phyloP scores from a whole-genome alignment of 1,140 invertebrate genomes.

The Maniola jurtina region DNA sequence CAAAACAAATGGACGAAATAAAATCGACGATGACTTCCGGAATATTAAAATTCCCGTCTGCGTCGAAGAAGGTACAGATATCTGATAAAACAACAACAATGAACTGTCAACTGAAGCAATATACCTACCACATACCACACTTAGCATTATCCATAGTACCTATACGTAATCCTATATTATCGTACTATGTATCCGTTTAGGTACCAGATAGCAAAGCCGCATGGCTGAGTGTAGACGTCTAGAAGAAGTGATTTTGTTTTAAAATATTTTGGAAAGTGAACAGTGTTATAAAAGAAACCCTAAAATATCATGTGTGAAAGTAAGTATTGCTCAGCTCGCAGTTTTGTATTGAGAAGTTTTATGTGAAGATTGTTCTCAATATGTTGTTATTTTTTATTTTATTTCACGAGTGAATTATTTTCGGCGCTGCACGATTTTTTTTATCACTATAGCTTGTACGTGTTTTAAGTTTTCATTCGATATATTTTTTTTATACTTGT shows the following conservation, averaged over 20 bases:
- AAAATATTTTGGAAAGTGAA: background rate
- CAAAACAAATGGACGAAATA: no score
- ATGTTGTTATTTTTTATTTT: background rate
- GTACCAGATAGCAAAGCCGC: background rate
- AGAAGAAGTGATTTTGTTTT: background rate
- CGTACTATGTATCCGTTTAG: background rate
- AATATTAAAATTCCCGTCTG: background rate
- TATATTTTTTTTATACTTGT: no score
- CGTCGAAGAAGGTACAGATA: background rate
- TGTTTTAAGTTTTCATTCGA: no score
- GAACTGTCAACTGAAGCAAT: no score
- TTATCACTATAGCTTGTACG: no score
- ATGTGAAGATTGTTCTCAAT: background rate
- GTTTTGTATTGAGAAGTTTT: background rate
- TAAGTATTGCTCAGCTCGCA: background rate
- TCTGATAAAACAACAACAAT: no score
- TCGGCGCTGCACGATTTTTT: no score
- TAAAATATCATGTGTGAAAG: background rate
- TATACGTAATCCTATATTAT: background rate
- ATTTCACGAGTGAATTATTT: no score
- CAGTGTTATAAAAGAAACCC: background rate
- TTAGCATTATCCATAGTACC: background rate
- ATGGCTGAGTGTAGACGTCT: background rate
- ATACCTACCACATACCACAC: no score
- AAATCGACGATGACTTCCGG: no score